Evolutionary conservation across 2,113 vertebrate species (phyloP).

Genomic region (Kobus ellipsiprymnus): DNA sequence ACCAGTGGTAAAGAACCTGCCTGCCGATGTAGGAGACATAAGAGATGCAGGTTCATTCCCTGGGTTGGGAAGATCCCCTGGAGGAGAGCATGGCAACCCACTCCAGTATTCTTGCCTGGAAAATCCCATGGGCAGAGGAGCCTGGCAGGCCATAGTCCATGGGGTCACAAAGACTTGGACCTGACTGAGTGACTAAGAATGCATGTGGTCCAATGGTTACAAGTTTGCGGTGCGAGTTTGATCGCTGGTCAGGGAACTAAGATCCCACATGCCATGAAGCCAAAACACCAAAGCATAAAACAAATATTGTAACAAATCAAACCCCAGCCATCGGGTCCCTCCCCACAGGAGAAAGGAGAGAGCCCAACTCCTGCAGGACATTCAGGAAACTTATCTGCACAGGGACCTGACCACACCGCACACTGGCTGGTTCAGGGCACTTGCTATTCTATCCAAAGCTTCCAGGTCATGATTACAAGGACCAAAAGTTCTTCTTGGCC

Average conservation of each 20-base stretch:
- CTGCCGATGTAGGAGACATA: neutral
- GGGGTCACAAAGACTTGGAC: neutral
- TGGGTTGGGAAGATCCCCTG: neutral
- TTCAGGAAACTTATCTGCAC: neutral
- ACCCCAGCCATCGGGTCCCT: neutral
- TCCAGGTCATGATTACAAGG: neutral
- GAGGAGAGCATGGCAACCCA: neutral
- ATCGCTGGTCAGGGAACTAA: neutral
- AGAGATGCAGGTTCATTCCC: neutral
- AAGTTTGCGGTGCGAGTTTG: neutral
- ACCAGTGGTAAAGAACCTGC: neutral
- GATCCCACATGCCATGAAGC: neutral
- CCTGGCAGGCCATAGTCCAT: neutral
- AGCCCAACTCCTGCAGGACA: neutral
- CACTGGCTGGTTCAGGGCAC: neutral
- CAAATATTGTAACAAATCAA: neutral
- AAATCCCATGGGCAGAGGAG: neutral
- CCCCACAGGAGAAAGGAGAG: neutral
- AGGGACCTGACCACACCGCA: neutral
- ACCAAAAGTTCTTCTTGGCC: neutral
- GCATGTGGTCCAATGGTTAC: neutral
- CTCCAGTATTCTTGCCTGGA: neutral
- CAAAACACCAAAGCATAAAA: neutral
- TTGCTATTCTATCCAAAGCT: neutral
- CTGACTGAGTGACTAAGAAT: neutral